Evolutionary conservation across 2,888 invertebrate species (phyloP), one percentile per base, ranked within the genome.

Genomic region (Netelia fuscicornis): DNA sequence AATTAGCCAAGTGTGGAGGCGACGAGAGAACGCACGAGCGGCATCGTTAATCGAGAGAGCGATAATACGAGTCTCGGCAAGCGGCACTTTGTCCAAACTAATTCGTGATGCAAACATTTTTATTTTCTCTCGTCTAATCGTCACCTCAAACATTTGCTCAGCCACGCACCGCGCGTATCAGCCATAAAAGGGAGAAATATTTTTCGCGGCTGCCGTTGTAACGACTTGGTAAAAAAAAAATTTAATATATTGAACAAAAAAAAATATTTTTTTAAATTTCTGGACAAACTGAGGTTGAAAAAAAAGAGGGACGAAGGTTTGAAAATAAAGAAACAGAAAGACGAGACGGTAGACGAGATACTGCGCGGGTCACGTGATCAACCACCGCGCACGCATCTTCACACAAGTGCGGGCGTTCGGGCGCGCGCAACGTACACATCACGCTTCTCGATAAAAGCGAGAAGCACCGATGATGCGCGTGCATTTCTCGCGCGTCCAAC

Each of bases 401-500:
- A 81, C 60, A 70, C 60, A 70, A 81, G 64, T 75, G 82, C 80
- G 71, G 76, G 77, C 70, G 75, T 75, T 67, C 71, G 87, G 84
- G 88, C 88, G 89, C 87, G 88, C 89, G 88, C 88, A 88, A 88
- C 86, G 71, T 56, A 86, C 84, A 88, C 62, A 56, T 58, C 67
- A 76, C 67, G 76, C 76, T 76, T 83, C 80, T 88, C 90, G 91
- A 93, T 93, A 93, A 93, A 93, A 93, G 91, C 92, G 89, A 89
- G 89, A 89, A 88, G 87, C 88, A 77, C 86, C 87, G 88, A 86
- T 75, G 86, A 86, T 85, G 87, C 89, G 88, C 89, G 89, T 91
- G 89, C 93, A 93, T 91, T 93, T 88, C 91, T 90, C 90, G 90
- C 91, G 92, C 91, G 91, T 90, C 92, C 90, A 85, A 81, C 86